Evolutionary conservation across 2,797 vertebrate genomes (phyloP).

Genomic region (Strix occidentalis): DNA sequence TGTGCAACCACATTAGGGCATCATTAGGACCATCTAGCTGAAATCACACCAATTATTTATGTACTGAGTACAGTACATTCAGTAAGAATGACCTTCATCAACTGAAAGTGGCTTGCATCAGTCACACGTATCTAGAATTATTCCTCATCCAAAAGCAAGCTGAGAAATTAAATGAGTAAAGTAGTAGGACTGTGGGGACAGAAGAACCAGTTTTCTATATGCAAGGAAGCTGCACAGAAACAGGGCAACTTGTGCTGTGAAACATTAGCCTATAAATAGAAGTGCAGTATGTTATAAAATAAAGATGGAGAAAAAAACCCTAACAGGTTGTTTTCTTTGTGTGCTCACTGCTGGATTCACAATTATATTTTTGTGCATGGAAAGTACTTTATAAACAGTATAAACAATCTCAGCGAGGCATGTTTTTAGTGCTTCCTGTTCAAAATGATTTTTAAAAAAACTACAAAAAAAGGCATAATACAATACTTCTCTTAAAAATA

Average conservation of each 20-base stretch:
- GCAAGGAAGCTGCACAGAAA: neutral
- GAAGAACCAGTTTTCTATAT: neutral
- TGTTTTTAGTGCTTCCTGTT: neutral
- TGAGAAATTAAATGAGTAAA: neutral
- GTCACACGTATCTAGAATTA: neutral
- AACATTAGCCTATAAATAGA: constrained; percentile 20
- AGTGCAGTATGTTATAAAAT: constrained; percentile 11
- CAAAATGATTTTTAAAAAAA: neutral
- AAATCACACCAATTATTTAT: neutral
- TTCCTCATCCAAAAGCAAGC: neutral
- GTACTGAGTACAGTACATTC: neutral
- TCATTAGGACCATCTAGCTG: neutral
- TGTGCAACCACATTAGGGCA: neutral
- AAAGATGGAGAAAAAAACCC: neutral
- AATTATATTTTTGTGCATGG: neutral
- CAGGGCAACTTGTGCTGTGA: neutral
- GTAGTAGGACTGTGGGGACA: neutral
- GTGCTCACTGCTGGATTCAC: neutral
- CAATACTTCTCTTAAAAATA: neutral
- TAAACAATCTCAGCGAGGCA: neutral
- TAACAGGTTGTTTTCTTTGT: neutral
- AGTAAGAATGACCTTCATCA: neutral
- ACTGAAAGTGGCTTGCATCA: neutral
- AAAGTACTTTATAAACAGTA: neutral
- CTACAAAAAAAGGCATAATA: neutral